A percentile compares a stretch with the other conserved stretches of the same genome.
These are phyloP conservation scores for Cryptomyrus ogoouensis DNA, from an alignment of 2,113 vertebrate genomes.

Conservation along the genomic window DNA sequence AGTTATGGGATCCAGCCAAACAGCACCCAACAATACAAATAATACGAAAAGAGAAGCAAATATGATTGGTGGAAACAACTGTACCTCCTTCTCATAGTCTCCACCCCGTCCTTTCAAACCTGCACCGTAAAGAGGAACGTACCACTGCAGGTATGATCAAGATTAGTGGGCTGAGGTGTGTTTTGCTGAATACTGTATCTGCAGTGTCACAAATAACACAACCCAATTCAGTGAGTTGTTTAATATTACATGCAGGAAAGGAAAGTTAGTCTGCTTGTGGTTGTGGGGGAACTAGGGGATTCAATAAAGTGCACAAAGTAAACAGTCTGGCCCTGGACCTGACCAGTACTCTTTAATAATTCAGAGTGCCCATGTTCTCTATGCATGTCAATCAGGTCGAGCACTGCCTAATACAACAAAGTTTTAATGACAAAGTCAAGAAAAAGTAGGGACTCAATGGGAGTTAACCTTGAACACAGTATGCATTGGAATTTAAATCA, in stretches of 20 bases:
- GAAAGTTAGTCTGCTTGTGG: background rate
- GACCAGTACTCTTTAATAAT: slow-evolving; percentile 24
- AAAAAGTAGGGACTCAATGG: background rate
- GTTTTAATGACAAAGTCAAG: background rate
- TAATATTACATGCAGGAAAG: slow-evolving; percentile 4
- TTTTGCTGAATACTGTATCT: background rate
- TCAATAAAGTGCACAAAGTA: background rate
- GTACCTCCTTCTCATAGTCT: background rate
- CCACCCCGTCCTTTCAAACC: background rate
- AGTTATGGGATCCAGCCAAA: background rate
- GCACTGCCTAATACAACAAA: background rate
- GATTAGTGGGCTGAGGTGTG: background rate
- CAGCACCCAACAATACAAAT: background rate
- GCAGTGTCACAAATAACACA: background rate
- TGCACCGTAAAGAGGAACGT: background rate
- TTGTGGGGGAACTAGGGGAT: background rate
- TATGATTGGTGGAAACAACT: background rate
- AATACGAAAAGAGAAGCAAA: background rate
- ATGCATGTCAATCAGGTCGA: background rate
- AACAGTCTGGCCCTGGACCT: background rate
- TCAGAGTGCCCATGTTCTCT: slow-evolving; percentile 12
- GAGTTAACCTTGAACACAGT: background rate
- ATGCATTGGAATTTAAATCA: background rate
- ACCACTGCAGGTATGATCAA: background rate
- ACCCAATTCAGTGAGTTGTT: background rate